These are phyloP conservation scores for Dolichopus griseipennis DNA, from an alignment of 2,888 invertebrate species.

Conservation along the genomic window DNA sequence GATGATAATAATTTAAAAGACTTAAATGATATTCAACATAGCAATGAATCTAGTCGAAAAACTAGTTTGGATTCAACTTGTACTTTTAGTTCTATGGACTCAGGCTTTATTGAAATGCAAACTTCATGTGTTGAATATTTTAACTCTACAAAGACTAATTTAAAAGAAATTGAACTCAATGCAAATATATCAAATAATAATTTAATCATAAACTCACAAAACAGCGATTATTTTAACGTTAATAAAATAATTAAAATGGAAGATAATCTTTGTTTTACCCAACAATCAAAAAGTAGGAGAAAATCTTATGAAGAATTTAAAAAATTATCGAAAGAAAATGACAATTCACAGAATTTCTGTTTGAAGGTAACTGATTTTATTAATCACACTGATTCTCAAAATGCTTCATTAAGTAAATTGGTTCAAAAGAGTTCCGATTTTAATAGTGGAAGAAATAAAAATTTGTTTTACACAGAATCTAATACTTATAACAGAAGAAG, in stretches of 20 bases:
- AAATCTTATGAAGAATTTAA: slow-evolving; percentile 45
- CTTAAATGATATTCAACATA: slow-evolving; percentile 22
- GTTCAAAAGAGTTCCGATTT: too few species aligned
- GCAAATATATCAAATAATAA: not conserved
- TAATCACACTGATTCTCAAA: not conserved
- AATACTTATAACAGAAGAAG: not conserved
- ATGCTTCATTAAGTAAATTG: too few species aligned
- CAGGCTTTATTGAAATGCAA: slow-evolving; percentile 43
- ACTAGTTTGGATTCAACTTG: slow-evolving; percentile 44
- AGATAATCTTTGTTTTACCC: slow-evolving; percentile 38
- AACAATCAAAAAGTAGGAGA: slow-evolving; percentile 39
- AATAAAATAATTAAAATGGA: slow-evolving; percentile 40
- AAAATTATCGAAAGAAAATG: slow-evolving; percentile 31
- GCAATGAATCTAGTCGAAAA: slow-evolving; percentile 40
- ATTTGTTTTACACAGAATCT: not conserved
- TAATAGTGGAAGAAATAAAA: not conserved
- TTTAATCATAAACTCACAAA: slow-evolving; percentile 9
- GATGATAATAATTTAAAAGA: not conserved
- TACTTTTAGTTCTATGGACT: slow-evolving; percentile 44
- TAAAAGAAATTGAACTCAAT: not conserved
- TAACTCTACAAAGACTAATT: not conserved
- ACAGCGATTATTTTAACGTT: not conserved
- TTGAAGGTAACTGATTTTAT: not conserved
- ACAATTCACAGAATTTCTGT: too few species aligned
- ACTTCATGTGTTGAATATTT: not conserved